Base-by-base conservation (phyloP, 2,113 vertebrate species). In the Paedocypris sp. region DNA sequence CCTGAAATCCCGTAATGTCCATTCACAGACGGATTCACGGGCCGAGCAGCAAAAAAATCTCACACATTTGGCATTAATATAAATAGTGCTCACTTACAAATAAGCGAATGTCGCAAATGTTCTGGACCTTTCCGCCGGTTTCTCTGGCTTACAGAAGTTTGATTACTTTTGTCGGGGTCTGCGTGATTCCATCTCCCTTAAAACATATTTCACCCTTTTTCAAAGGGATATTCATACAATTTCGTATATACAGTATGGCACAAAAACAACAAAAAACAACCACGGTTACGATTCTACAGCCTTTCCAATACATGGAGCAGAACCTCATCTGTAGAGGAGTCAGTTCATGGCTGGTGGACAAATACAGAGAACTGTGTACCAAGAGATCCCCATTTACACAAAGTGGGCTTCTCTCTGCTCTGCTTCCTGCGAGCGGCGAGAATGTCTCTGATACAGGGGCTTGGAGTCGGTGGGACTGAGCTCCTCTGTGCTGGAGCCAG, bases 381-480 rank as follows among this genome's bases (percentile, higher is more conserved):
- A 16, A 52, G 22, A 35, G 13, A 6, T 51, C 29, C 16, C 18
- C 56, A 16, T 10, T 87, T 86, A 98, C 62, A 98, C 93, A 79
- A 97, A 98, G 66, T 98, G 92, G 43, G 92, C 91, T 76, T 93
- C 88, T 72, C 92, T 87, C 65, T 89, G 88, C 70, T 96, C 92
- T 3, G 90, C 79, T 75, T 93, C 91, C 74, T 92, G 89, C 60
- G 90, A 74, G 28, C 84, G 85, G 69, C 87, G 91, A 60, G 86
- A 80, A 66, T 90, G 85, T 83, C 91, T 90, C 73, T 92, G 91
- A 76, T 90, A 92, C 1, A 85, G 1, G 0, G 85, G 85, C 50
- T 83, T 90, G 26, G 73, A 53, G 3, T 88, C 90, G 1, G 76
- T 41, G 39, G 80, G 62, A 46, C 81, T 75, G 22, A 49, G 69